A percentile compares a stretch with the other conserved stretches of the same genome.
Conservation (phyloP, 2,888 invertebrate species). For the Chelonus formosanus region DNA sequence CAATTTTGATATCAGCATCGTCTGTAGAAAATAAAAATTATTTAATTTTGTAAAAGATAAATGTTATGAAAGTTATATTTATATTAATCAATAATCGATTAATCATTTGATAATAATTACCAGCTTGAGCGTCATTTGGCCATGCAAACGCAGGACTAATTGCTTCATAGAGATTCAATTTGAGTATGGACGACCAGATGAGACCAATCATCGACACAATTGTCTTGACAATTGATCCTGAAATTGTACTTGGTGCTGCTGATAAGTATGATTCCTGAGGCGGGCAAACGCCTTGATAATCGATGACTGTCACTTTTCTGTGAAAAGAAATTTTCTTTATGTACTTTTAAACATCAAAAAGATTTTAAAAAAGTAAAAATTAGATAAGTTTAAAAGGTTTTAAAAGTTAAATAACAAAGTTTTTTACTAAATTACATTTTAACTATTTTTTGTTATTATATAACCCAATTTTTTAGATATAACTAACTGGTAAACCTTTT, state of each 20-base stretch:
- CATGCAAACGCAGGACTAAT: conserved; percentile 54
- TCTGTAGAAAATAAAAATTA: conserved; percentile 44
- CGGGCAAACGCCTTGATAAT: conserved; percentile 88
- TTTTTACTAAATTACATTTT: too few species aligned
- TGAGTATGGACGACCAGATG: conserved; percentile 52
- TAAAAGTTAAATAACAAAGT: too few species aligned
- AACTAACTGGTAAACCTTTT: too few species aligned
- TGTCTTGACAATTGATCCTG: conserved; percentile 50
- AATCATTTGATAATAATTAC: conserved; percentile 21
- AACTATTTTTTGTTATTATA: too few species aligned
- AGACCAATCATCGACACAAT: conserved; percentile 48
- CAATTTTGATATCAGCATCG: conserved; percentile 52
- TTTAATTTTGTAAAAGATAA: too few species aligned
- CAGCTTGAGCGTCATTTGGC: conserved; percentile 40
- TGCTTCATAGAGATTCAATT: conserved; percentile 57
- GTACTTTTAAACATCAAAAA: too few species aligned
- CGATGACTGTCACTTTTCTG: conserved; percentile 83
- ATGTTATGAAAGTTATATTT: too few species aligned
- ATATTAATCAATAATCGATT: conserved; percentile 4
- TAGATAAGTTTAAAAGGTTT: too few species aligned
- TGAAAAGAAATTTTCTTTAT: conserved; percentile 19
- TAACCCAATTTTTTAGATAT: too few species aligned
- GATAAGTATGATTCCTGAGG: conserved; percentile 61
- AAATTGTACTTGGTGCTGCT: conserved; percentile 59
- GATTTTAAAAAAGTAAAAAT: not conserved